phyloP scores from a whole-genome alignment of 2,797 vertebrate species.

The Bovichtus diacanthus region DNA sequence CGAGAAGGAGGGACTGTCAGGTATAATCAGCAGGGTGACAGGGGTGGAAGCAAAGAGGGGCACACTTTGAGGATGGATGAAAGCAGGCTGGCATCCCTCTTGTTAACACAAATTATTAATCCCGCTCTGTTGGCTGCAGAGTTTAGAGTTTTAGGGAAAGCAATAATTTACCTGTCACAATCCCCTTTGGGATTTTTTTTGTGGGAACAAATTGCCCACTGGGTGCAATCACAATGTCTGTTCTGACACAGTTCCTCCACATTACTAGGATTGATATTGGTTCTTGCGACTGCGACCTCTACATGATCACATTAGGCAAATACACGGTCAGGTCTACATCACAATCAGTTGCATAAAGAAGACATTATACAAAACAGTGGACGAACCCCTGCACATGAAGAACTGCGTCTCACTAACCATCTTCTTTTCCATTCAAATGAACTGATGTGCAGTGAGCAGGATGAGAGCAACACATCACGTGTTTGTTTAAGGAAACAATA shows the following conservation, averaged over 20 bases:
- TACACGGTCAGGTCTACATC: conserved; percentile 15
- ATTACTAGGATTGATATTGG: conserved; percentile 22
- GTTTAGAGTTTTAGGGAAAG: conserved; percentile 47
- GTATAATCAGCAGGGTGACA: conserved; percentile 67
- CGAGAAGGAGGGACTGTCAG: conserved; percentile 67
- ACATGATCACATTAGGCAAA: conserved; percentile 59
- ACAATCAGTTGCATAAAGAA: conserved; percentile 48
- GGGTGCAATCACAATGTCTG: conserved; percentile 35
- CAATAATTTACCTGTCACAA: conserved; percentile 51
- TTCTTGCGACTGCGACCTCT: conserved; percentile 47
- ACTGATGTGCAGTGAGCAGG: not conserved
- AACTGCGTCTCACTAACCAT: conserved; percentile 37
- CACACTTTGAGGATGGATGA: conserved; percentile 64
- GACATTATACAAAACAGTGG: conserved; percentile 59
- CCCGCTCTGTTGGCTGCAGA: conserved; percentile 45
- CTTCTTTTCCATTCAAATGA: conserved; percentile 67
- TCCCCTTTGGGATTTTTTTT: conserved; percentile 18
- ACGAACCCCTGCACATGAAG: conserved; percentile 9
- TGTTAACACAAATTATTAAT: conserved; percentile 75
- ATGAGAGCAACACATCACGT: not conserved
- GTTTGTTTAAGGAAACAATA: conserved; percentile 9
- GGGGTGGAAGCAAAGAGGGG: conserved; percentile 53
- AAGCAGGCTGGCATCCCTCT: conserved; percentile 61
- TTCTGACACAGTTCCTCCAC: conserved; percentile 28
- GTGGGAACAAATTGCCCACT: conserved; percentile 38